These are phyloP conservation scores for Phania funesta DNA, from an alignment of 2,888 invertebrate species.

Conservation along the genomic window DNA sequence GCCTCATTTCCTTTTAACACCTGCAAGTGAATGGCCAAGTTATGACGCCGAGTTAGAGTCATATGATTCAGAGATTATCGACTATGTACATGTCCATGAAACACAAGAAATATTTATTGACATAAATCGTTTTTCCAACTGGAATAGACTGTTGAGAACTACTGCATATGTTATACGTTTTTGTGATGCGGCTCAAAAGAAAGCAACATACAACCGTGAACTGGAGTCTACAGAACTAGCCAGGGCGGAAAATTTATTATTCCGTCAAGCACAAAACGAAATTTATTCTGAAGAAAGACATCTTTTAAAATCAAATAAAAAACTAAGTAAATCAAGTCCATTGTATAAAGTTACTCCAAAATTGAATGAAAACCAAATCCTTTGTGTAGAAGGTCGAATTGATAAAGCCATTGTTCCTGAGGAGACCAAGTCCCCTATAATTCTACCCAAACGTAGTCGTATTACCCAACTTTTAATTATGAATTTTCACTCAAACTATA, in stretches of 20 bases:
- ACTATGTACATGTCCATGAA: slow-evolving; percentile 6
- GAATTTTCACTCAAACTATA: neutral
- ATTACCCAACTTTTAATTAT: slow-evolving; percentile 14
- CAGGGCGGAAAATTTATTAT: slow-evolving; percentile 39
- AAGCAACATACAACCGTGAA: neutral
- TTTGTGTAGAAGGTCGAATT: slow-evolving; percentile 22
- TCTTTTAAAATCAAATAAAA: slow-evolving; percentile 20
- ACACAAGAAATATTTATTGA: slow-evolving; percentile 12
- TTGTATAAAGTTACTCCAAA: slow-evolving; percentile 31
- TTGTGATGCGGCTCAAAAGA: neutral
- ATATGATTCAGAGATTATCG: neutral
- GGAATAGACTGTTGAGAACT: neutral
- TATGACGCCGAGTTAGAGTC: neutral
- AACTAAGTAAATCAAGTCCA: neutral
- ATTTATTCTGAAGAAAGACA: slow-evolving; percentile 25
- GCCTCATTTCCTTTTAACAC: slow-evolving; percentile 45
- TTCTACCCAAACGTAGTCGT: slow-evolving; percentile 19
- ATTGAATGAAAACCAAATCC: slow-evolving; percentile 39
- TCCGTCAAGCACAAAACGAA: slow-evolving; percentile 24
- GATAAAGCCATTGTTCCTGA: slow-evolving; percentile 16
- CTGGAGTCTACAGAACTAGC: neutral
- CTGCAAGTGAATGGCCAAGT: slow-evolving; percentile 22
- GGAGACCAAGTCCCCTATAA: slow-evolving; percentile 19
- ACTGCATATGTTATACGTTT: too few relatives aligned
- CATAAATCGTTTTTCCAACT: slow-evolving; percentile 23